phyloP scores from a whole-genome alignment of 2,797 vertebrate species.

The Silurus aristotelis region DNA sequence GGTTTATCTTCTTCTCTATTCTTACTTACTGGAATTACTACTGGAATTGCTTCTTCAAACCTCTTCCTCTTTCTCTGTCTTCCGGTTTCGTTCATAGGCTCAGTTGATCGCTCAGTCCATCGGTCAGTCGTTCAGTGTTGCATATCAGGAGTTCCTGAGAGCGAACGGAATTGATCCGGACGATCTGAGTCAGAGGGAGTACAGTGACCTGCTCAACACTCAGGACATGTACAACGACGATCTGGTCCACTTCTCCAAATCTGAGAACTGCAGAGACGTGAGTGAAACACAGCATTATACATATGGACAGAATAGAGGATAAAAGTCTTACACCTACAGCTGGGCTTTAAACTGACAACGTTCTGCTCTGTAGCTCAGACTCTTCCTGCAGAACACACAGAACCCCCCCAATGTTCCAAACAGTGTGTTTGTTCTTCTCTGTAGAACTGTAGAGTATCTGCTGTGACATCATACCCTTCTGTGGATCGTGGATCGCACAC shows the following conservation, averaged over 20 bases:
- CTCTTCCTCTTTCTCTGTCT: neutral
- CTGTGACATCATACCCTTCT: neutral
- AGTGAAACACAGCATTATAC: constrained; percentile 56
- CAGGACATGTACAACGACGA: constrained; percentile 99
- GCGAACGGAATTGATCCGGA: constrained; percentile 97
- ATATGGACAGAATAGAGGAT: neutral
- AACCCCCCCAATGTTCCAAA: neutral
- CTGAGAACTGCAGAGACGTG: constrained; percentile 97
- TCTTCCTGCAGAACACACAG: neutral
- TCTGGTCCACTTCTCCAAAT: constrained; percentile 98
- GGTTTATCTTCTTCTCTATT: neutral
- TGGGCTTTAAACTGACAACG: neutral
- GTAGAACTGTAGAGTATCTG: neutral
- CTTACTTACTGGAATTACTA: too few species aligned
- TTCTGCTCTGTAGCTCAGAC: neutral
- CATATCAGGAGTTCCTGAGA: constrained; percentile 95
- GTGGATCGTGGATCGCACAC: neutral
- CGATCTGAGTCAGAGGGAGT: constrained; percentile 96
- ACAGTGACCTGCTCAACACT: constrained; percentile 96
- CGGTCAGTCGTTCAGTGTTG: constrained; percentile 96
- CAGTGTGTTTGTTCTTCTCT: neutral
- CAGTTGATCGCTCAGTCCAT: constrained; percentile 97
- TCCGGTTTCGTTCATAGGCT: constrained; percentile 71
- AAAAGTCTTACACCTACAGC: neutral
- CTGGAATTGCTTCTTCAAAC: neutral